phyloP scores from a whole-genome alignment of 2,888 invertebrate species.

The Hanleya hanleyi region DNA sequence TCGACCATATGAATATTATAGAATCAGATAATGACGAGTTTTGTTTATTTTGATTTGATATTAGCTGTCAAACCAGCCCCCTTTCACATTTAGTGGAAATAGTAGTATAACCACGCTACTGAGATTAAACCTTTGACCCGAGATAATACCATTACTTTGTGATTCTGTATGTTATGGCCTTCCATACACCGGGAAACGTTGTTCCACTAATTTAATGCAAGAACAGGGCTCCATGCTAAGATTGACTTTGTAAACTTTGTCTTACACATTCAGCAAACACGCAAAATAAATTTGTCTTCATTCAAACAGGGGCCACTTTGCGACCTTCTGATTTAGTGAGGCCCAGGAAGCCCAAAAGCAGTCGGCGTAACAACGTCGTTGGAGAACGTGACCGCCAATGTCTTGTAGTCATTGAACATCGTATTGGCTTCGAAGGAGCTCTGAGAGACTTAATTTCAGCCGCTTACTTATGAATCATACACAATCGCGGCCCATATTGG shows the following conservation, averaged over 20 bases:
- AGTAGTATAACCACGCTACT: no score
- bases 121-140: no score
- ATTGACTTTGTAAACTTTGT: neutral
- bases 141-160: no score
- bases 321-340: neutral
- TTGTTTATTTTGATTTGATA: no score
- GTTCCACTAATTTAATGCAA: neutral
- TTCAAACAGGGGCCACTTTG: neutral
- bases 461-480: neutral
- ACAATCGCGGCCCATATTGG: no score
- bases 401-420: neutral
- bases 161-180: no score
- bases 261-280: neutral
- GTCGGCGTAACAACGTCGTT: neutral
- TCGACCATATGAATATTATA: no score
- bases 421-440: neutral
- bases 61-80: no score
- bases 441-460: neutral
- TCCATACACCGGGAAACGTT: no score
- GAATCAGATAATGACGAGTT: no score
- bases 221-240: neutral
- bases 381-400: neutral
- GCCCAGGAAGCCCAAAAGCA: neutral
- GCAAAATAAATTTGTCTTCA: neutral
- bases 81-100: no score